phyloP scores from a whole-genome alignment of 37 sponge, comb jelly and placozoan species.

The Bolinopsis microptera region DNA sequence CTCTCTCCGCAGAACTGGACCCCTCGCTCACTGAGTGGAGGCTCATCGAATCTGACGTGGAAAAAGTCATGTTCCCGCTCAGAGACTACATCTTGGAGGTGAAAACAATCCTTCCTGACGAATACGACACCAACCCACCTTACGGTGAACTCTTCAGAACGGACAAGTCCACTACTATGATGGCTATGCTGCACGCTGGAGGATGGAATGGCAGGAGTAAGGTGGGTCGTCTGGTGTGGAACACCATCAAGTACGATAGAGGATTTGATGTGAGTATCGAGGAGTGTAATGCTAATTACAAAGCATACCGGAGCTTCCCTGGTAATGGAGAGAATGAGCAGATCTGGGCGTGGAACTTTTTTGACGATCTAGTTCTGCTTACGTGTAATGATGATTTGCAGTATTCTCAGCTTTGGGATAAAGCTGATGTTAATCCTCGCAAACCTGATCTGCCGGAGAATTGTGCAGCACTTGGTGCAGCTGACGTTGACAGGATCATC shows the following conservation, averaged over 20 bases:
- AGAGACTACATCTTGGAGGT: constrained; percentile 30
- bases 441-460: background rate
- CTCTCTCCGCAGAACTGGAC: background rate
- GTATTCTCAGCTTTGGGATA: background rate
- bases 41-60: background rate
- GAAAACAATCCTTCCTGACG: background rate
- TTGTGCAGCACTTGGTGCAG: background rate
- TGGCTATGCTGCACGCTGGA: background rate
- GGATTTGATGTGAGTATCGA: constrained; percentile 14
- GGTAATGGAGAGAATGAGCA: background rate
- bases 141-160: background rate
- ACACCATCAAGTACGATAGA: background rate
- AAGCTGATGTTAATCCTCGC: background rate
- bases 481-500: background rate
- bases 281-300: background rate
- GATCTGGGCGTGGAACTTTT: constrained; percentile 28
- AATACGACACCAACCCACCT: background rate
- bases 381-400: background rate
- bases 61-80: background rate
- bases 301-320: background rate
- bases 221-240: background rate
- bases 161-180: background rate
- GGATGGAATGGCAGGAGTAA: background rate
- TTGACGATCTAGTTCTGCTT: background rate
- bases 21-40: background rate